These are phyloP conservation scores for Tautogolabrus adspersus DNA, from an alignment of 2,113 vertebrate species.

Conservation along the genomic window DNA sequence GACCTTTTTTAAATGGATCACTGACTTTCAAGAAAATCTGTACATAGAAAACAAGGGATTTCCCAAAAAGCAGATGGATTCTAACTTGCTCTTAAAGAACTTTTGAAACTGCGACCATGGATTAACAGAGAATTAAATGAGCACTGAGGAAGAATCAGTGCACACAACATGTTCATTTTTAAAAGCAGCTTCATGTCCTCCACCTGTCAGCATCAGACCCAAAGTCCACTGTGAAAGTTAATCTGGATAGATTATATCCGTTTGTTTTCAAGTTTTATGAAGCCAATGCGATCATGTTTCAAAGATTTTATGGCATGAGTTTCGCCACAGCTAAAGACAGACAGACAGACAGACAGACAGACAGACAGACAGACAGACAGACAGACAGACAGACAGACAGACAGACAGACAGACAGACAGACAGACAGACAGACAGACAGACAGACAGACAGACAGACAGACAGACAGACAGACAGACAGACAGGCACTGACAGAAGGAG, in stretches of 20 bases:
- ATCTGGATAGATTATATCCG: constrained; percentile 63
- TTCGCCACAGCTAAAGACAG: neutral
- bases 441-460: too few species aligned
- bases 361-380: too few species aligned
- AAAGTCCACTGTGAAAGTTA: constrained; percentile 48
- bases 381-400: too few species aligned
- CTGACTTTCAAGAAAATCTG: neutral
- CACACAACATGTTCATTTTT: constrained; percentile 16
- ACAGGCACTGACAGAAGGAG: constrained; percentile 11
- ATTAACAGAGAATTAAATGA: neutral
- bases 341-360: too few species aligned
- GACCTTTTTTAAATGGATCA: neutral
- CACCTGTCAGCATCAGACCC: constrained; percentile 63
- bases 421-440: too few species aligned
- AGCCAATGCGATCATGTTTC: constrained; percentile 62
- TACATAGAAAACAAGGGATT: neutral
- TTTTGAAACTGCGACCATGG: neutral
- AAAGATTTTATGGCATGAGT: constrained; percentile 63
- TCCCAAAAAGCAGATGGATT: neutral
- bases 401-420: too few species aligned
- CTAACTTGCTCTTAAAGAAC: too few species aligned
- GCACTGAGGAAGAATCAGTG: neutral
- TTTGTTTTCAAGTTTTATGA: constrained; percentile 71
- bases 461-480: neutral
- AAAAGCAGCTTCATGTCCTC: constrained; percentile 36